Percentiles rank a stretch among this genome's conserved stretches.
phyloP scores from a whole-genome alignment of 2,113 vertebrate species.

The Hemibates koningsi region DNA sequence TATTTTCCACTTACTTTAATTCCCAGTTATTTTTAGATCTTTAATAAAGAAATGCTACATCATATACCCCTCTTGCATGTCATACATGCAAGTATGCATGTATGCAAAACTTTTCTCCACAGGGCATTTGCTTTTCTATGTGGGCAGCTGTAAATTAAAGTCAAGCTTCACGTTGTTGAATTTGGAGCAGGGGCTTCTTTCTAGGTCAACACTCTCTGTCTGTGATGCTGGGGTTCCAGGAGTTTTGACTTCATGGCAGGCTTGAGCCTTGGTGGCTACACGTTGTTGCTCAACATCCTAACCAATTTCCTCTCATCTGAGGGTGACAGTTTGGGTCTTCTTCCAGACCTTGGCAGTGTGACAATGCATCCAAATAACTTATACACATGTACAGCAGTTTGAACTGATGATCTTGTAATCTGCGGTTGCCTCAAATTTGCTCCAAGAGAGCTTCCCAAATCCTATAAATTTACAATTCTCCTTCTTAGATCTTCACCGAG shows the following conservation, averaged over 20 bases:
- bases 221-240: not conserved
- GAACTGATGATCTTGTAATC: not conserved
- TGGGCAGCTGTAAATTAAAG: not conserved
- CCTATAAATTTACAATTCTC: not conserved
- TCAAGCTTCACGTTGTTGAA: not conserved
- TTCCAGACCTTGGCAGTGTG: not conserved
- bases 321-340: not conserved
- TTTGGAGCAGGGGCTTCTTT: not conserved
- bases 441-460: not conserved
- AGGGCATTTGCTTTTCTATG: not conserved
- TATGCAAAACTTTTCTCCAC: not conserved
- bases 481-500: not conserved
- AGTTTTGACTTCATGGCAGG: not conserved
- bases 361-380: not conserved
- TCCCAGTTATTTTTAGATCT: not conserved
- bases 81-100: not conserved
- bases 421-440: not conserved
- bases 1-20: not conserved
- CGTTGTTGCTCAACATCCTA: not conserved
- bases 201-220: not conserved
- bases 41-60: not conserved
- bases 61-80: not conserved
- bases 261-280: not conserved
- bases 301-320: not conserved
- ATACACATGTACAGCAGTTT: not conserved